Conservation (phyloP, 23 tunicate genomes). For the Ascidia mentula region DNA sequence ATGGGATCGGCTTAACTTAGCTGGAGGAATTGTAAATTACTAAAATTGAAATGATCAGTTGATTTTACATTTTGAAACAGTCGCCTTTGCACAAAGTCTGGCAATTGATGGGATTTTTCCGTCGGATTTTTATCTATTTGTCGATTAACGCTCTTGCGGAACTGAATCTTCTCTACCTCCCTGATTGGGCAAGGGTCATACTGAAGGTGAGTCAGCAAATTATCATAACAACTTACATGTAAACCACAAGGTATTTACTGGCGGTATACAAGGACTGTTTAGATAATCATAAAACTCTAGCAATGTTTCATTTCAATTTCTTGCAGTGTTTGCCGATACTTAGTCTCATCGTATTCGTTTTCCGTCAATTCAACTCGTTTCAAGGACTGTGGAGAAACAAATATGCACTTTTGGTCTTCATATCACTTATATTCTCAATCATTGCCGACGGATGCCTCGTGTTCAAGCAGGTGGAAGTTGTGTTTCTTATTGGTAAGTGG, state of each 20-base stretch:
- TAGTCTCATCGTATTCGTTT: slow-evolving; percentile 22
- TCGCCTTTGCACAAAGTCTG: slow-evolving; percentile 20
- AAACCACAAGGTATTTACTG: too few relatives aligned
- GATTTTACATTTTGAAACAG: slow-evolving; percentile 7
- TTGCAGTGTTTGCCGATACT: slow-evolving; percentile 32
- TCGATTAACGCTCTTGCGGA: slow-evolving; percentile 11
- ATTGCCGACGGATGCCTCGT: slow-evolving; percentile 9
- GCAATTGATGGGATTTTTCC: slow-evolving; percentile 25
- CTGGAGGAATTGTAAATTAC: too few relatives aligned
- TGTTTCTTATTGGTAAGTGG: slow-evolving; percentile 25
- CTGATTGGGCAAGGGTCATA: slow-evolving; percentile 13
- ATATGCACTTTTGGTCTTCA: slow-evolving; percentile 25
- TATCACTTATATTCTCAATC: slow-evolving; percentile 15
- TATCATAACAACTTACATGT: too few relatives aligned
- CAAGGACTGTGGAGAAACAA: slow-evolving; percentile 11
- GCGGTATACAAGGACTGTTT: too few relatives aligned
- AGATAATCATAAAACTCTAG: too few relatives aligned
- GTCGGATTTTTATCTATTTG: slow-evolving; percentile 32
- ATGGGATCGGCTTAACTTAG: too few relatives aligned
- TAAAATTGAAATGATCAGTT: too few relatives aligned
- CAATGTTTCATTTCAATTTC: not conserved
- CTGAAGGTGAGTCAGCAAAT: too few relatives aligned
- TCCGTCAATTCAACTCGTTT: slow-evolving; percentile 45
- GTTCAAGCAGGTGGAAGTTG: slow-evolving; percentile 9
- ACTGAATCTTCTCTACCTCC: not conserved